phyloP scores from a whole-genome alignment of 2,797 vertebrate species.

The Cichlasoma orientale region DNA sequence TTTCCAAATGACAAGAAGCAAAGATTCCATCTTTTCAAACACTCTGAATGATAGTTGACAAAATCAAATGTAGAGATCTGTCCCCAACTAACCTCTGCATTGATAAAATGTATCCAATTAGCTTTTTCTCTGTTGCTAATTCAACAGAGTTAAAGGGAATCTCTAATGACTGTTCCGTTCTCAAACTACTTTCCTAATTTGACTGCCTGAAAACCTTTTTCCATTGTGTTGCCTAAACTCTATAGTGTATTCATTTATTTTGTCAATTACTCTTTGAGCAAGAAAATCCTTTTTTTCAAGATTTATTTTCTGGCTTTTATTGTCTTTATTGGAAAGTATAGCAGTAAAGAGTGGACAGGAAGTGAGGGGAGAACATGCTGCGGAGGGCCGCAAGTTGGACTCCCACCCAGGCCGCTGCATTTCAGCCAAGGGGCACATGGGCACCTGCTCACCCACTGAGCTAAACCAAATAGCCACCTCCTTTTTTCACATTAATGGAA shows the following conservation, averaged over 20 bases:
- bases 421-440: no score
- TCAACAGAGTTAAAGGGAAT: conserved; percentile 1
- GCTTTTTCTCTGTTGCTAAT: background rate
- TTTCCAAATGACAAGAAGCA: background rate
- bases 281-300: background rate
- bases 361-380: no score
- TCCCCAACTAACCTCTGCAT: background rate
- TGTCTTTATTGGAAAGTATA: no score
- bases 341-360: no score
- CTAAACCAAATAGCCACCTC: no score
- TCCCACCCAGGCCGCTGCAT: no score
- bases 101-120: conserved; percentile 7
- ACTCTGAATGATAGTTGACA: background rate
- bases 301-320: no score
- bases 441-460: no score
- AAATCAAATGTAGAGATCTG: background rate
- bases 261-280: background rate
- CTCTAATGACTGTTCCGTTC: conserved; percentile 7
- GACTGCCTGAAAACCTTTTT: background rate
- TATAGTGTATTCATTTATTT: background rate
- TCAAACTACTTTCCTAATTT: conserved; percentile 9
- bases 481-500: background rate
- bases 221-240: background rate
- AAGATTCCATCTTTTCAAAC: background rate
- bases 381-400: no score